A percentile compares a stretch with the other conserved stretches of the same genome.
Evolutionary conservation across 30 jellyfish, hydroid and myxozoan genomes (phyloP).

Genomic region (Rhopilema esculentum): DNA sequence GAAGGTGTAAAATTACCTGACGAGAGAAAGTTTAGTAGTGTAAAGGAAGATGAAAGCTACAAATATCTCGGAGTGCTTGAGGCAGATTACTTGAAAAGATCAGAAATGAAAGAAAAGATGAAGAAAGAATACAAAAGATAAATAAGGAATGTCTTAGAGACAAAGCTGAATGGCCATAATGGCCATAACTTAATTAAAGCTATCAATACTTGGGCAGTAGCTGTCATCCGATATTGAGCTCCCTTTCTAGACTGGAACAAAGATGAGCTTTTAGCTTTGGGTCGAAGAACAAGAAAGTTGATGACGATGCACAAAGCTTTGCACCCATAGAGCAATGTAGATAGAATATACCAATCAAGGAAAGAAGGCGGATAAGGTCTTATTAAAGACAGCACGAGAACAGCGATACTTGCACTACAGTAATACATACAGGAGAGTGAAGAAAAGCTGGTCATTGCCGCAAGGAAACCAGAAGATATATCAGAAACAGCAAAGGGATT

Average conservation of each 20-base stretch:
- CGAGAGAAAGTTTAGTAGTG: constrained; percentile 8
- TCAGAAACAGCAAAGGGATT: constrained; percentile 18
- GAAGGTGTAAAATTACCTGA: not conserved
- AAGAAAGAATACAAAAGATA: constrained; percentile 4
- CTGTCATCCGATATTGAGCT: constrained; percentile 12
- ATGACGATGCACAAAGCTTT: constrained; percentile 51
- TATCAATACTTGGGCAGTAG: constrained; percentile 25
- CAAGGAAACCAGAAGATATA: constrained; percentile 19
- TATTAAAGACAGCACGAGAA: constrained; percentile 24
- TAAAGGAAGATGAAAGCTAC: constrained; percentile 5
- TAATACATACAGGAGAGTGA: constrained; percentile 26
- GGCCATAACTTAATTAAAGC: not conserved
- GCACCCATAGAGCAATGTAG: constrained; percentile 20
- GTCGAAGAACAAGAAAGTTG: constrained; percentile 27
- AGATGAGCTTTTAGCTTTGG: constrained; percentile 16
- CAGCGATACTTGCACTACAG: constrained; percentile 27
- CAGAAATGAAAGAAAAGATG: constrained; percentile 19
- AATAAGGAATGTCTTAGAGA: not conserved
- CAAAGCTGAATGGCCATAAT: not conserved
- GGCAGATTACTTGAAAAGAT: not conserved
- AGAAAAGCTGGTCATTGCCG: constrained; percentile 5
- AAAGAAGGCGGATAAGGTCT: constrained; percentile 41
- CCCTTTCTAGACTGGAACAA: constrained; percentile 35
- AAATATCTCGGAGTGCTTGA: constrained; percentile 27
- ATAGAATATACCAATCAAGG: constrained; percentile 22